Conservation (phyloP, 2,888 invertebrate species). For the Orchestes rusci region DNA sequence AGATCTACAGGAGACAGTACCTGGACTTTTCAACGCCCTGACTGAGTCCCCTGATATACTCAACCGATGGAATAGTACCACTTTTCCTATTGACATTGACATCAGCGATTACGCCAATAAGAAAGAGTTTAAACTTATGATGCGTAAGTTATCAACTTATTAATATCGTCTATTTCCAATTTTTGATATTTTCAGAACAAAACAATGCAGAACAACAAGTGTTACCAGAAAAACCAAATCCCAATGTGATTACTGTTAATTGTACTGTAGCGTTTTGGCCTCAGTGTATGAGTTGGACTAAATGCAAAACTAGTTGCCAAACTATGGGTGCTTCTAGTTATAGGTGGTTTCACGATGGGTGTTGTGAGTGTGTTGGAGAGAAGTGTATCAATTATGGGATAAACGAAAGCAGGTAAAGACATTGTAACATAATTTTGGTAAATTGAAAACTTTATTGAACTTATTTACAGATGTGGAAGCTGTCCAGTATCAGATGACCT, state of each 20-base stretch:
- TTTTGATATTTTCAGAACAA: conserved; percentile 44
- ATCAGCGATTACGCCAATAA: conserved; percentile 53
- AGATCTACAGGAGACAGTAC: conserved; percentile 71
- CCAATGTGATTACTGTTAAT: conserved; percentile 55
- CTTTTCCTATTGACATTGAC: conserved; percentile 72
- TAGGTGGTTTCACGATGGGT: conserved; percentile 93
- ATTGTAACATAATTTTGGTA: neutral
- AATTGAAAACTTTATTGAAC: neutral
- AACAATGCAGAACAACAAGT: conserved; percentile 56
- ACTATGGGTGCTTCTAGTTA: conserved; percentile 78
- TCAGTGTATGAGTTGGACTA: conserved; percentile 81
- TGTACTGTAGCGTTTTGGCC: conserved; percentile 90
- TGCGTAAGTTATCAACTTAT: conserved; percentile 25
- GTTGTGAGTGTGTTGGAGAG: conserved; percentile 87
- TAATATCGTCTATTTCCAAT: no score
- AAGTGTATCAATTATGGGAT: conserved; percentile 87
- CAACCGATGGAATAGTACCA: conserved; percentile 76
- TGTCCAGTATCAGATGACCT: conserved; percentile 29
- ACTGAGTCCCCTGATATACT: conserved; percentile 71
- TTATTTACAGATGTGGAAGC: conserved; percentile 29
- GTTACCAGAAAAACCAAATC: conserved; percentile 47
- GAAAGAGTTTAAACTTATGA: conserved; percentile 53
- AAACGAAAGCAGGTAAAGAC: conserved; percentile 66
- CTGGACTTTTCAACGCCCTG: conserved; percentile 75
- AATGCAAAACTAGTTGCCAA: conserved; percentile 75